Percentiles rank a stretch among this genome's conserved stretches.
phyloP scores from a whole-genome alignment of 2,113 vertebrate species.

The Tychaedon coryphoeus region DNA sequence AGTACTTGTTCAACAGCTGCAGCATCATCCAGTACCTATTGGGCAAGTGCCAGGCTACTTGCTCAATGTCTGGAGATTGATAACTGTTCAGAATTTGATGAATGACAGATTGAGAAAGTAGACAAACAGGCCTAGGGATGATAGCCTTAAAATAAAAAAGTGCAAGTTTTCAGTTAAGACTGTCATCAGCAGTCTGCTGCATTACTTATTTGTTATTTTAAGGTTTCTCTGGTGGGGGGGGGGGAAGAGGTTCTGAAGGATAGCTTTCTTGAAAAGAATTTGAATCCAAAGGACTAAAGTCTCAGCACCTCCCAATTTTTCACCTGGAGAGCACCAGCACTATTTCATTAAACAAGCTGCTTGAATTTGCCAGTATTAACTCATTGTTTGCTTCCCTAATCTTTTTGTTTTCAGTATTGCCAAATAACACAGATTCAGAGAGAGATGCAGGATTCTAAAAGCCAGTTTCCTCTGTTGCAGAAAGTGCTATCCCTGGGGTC shows the following conservation, averaged over 20 bases:
- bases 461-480: slow-evolving; percentile 35
- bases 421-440: slow-evolving; percentile 43
- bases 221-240: neutral
- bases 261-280: neutral
- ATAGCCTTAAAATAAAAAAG: neutral
- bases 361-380: slow-evolving; percentile 32
- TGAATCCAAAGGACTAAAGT: neutral
- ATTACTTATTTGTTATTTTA: neutral
- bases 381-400: slow-evolving; percentile 28
- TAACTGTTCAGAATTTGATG: neutral
- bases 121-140: neutral
- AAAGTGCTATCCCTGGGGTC: slow-evolving; percentile 40
- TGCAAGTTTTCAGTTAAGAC: neutral
- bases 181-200: neutral
- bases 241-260: neutral
- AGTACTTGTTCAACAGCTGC: slow-evolving; percentile 20
- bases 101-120: neutral
- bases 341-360: neutral
- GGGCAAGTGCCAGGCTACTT: slow-evolving; percentile 19
- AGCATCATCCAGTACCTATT: neutral
- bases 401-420: slow-evolving; percentile 49
- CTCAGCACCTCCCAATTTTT: neutral
- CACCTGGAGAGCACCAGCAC: neutral
- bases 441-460: slow-evolving; percentile 38
- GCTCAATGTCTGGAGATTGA: neutral